Conservation (phyloP, 2,113 vertebrate genomes). For the Gracilinanus agilis region DNA sequence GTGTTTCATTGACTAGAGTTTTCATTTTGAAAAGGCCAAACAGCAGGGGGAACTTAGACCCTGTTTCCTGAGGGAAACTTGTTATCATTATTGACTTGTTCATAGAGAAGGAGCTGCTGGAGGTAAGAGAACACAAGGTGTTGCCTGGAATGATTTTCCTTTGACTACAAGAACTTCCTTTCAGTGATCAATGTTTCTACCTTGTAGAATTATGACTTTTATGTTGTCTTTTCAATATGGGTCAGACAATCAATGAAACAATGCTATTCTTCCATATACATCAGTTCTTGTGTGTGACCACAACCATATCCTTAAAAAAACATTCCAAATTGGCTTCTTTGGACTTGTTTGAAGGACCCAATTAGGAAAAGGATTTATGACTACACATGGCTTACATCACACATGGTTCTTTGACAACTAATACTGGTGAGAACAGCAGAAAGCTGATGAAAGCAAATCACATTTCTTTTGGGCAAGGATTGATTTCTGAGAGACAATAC, state of each 20-base stretch:
- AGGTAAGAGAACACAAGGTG: slow-evolving; percentile 60
- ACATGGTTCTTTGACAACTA: slow-evolving; percentile 55
- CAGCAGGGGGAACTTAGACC: slow-evolving; percentile 4
- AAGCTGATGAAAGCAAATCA: slow-evolving; percentile 24
- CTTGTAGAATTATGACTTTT: slow-evolving; percentile 80
- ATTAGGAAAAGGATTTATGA: slow-evolving; percentile 82
- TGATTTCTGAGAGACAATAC: neutral
- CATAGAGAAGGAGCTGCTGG: slow-evolving; percentile 70
- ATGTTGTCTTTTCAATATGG: slow-evolving; percentile 77
- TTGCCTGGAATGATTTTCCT: slow-evolving; percentile 69
- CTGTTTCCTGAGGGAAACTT: slow-evolving; percentile 45
- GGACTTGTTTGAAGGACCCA: slow-evolving; percentile 71
- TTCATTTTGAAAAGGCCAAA: slow-evolving; percentile 70
- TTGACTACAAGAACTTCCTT: slow-evolving; percentile 73
- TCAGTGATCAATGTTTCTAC: slow-evolving; percentile 73
- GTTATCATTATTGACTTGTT: slow-evolving; percentile 76
- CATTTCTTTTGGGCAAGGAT: slow-evolving; percentile 9
- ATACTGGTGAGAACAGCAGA: slow-evolving; percentile 55
- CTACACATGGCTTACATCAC: slow-evolving; percentile 73
- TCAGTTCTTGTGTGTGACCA: slow-evolving; percentile 62
- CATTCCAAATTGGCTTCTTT: slow-evolving; percentile 82
- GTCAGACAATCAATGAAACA: slow-evolving; percentile 75
- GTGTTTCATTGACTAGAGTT: slow-evolving; percentile 65
- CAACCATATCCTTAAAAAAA: slow-evolving; percentile 65
- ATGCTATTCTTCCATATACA: slow-evolving; percentile 69